A percentile compares a stretch with the other conserved stretches of the same genome.
phyloP scores from a whole-genome alignment of 2,888 invertebrate genomes.

The Brachyptera risi region DNA sequence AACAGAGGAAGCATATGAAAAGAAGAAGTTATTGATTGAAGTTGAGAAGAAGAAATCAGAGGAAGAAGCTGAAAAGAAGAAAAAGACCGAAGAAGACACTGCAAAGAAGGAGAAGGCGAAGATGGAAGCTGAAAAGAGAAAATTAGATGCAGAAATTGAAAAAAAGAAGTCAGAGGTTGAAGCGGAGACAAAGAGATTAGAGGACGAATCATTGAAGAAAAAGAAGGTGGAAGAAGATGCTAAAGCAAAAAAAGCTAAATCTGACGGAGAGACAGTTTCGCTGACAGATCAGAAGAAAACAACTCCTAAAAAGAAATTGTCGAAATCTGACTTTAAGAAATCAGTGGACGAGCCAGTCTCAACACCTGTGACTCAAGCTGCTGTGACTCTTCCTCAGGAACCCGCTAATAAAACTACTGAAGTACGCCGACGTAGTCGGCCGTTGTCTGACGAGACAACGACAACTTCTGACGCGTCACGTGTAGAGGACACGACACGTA shows the following conservation, averaged over 20 bases:
- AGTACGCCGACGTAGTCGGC: too few relatives aligned
- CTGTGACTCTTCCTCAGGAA: too few relatives aligned
- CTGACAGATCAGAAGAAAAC: slow-evolving; percentile 26
- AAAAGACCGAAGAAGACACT: slow-evolving; percentile 34
- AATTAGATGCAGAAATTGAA: slow-evolving; percentile 30
- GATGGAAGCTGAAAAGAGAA: slow-evolving; percentile 30
- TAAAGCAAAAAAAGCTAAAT: slow-evolving; percentile 33
- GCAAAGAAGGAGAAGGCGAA: slow-evolving; percentile 31
- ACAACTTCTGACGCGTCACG: slow-evolving; percentile 15
- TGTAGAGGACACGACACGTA: slow-evolving; percentile 23
- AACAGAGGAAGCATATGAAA: slow-evolving; percentile 29
- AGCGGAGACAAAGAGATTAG: too few relatives aligned
- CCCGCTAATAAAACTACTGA: too few relatives aligned
- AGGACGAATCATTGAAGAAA: slow-evolving; percentile 24
- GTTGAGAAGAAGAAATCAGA: slow-evolving; percentile 29
- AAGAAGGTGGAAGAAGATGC: slow-evolving; percentile 23
- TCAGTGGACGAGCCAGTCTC: slow-evolving; percentile 2
- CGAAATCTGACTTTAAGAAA: too few relatives aligned
- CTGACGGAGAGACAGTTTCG: slow-evolving; percentile 26
- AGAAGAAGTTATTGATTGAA: slow-evolving; percentile 26
- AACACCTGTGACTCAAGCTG: not conserved
- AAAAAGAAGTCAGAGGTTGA: slow-evolving; percentile 21
- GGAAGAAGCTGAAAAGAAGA: slow-evolving; percentile 34
- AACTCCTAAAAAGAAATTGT: slow-evolving; percentile 14
- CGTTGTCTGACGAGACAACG: too few relatives aligned